phyloP scores from a whole-genome alignment of 1,140 invertebrate genomes.

The Triops longicaudatus region DNA sequence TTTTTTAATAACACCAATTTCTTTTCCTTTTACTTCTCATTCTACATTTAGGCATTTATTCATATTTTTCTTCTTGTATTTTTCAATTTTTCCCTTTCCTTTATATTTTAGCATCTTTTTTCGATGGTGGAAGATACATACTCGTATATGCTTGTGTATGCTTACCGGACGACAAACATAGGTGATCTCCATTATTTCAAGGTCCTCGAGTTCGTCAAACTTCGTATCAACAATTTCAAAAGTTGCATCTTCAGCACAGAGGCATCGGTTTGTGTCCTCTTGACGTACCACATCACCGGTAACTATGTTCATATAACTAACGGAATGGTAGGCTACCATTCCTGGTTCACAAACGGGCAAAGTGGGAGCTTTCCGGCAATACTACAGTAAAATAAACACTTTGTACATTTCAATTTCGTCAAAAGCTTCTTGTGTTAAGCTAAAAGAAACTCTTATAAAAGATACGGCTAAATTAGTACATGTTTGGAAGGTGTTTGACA shows the following conservation, averaged over 20 bases:
- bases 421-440: background rate
- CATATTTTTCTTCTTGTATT: background rate
- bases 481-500: no score
- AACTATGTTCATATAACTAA: constrained; percentile 31
- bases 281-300: constrained; percentile 32
- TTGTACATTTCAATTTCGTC: background rate
- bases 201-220: constrained; percentile 33
- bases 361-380: constrained; percentile 32
- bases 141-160: no score
- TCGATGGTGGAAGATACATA: no score
- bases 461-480: background rate
- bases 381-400: constrained; percentile 29
- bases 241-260: constrained; percentile 34
- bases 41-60: background rate
- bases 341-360: constrained; percentile 30
- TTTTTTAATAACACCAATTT: no score
- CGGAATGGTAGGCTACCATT: constrained; percentile 33
- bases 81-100: background rate
- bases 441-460: background rate
- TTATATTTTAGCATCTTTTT: no score
- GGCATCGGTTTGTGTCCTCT: constrained; percentile 33
- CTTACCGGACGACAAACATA: constrained; percentile 35
- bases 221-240: constrained; percentile 33
- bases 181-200: constrained; percentile 32
- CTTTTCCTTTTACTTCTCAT: background rate